Base-by-base conservation (phyloP, 2,888 invertebrate genomes). In the Peribatodes rhomboidaria region DNA sequence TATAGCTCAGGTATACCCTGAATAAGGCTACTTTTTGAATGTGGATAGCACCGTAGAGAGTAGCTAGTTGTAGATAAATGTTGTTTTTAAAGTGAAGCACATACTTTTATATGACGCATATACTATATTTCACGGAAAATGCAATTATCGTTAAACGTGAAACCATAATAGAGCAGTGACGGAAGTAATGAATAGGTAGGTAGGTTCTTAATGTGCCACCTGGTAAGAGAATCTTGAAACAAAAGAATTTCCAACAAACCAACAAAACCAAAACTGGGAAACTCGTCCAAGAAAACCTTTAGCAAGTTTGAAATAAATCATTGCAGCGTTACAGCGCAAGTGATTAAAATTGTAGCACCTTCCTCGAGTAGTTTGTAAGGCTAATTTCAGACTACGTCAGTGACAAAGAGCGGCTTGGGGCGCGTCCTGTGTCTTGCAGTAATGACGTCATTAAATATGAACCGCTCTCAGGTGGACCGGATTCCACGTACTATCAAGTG, bases 381-480 rank as follows among this genome's bases (percentile, higher is more conserved):
- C 68, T 71, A 71, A 67, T 71, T 68, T 68, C 58, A 65, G 62
- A 18, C 33, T 22, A 47, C 50, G 70, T 62, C 70, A 73, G 71
- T 78, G 80, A 81, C 79, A 81, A 79, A 82, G 78, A 70, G 72
- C 59, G 62, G 80, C 85, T 79, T 66, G 71, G 74, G 80, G 85
- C 84, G 67, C 66, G 58, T 83, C 81, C 83, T 83, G 83, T 85
- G 84, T 84, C 85, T 83, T 81, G 81, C 81, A 81, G 85, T 92
- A 92, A 92, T 91, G 92, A 91, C 86, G 88, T 90, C 92, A 87
- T 92, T 90, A 92, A 92, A 92, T 90, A 92, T 92, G 88, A 85
- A 92, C 76, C 73, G 79, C 58, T 52, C 67, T 65, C 61, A 46
- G 61, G 47, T 68, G 58, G 60, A 53, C 63, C 41, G 42, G 55